A percentile compares a stretch with the other conserved stretches of the same genome.
Evolutionary conservation across 2,113 vertebrate genomes (phyloP).

Genomic region (Chaetodon auriga): DNA sequence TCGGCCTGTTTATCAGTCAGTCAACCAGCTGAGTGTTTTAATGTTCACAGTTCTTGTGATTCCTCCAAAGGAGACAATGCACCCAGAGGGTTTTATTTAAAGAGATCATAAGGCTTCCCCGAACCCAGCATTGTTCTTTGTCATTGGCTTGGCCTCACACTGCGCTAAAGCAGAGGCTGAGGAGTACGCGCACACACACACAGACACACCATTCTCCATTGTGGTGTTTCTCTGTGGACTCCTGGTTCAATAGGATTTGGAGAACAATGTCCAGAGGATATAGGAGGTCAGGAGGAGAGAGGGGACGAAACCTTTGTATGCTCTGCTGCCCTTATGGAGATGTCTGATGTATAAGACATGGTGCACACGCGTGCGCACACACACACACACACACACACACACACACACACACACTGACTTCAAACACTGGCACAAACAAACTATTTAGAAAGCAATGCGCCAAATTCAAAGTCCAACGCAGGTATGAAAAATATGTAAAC

Average conservation of each 20-base stretch:
- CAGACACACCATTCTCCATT: conserved; percentile 69
- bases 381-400: not conserved
- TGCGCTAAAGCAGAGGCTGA: conserved; percentile 47
- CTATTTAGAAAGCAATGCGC: not conserved
- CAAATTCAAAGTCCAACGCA: not conserved
- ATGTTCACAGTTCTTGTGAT: conserved; percentile 23
- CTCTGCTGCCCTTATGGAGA: conserved; percentile 69
- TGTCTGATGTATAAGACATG: conserved; percentile 44
- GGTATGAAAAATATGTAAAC: not conserved
- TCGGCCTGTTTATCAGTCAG: conserved; percentile 1
- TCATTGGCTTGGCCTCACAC: conserved; percentile 78
- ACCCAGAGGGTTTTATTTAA: conserved; percentile 57
- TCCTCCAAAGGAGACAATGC: conserved; percentile 45
- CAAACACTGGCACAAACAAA: not conserved
- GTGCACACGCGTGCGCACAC: not conserved
- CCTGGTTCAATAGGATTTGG: conserved; percentile 80
- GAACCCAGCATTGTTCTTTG: conserved; percentile 66
- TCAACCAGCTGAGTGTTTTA: conserved; percentile 31
- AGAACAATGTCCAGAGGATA: conserved; percentile 81
- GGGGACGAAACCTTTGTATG: conserved; percentile 63
- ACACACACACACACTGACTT: not conserved
- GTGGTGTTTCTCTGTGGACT: conserved; percentile 75
- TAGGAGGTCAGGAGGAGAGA: conserved; percentile 78
- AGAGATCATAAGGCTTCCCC: conserved; percentile 69
- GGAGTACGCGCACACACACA: conserved; percentile 1